A percentile compares a stretch with the other conserved stretches of the same genome.
Evolutionary conservation across 2,888 invertebrate genomes (phyloP).

Genomic region (Tridacna crocea): DNA sequence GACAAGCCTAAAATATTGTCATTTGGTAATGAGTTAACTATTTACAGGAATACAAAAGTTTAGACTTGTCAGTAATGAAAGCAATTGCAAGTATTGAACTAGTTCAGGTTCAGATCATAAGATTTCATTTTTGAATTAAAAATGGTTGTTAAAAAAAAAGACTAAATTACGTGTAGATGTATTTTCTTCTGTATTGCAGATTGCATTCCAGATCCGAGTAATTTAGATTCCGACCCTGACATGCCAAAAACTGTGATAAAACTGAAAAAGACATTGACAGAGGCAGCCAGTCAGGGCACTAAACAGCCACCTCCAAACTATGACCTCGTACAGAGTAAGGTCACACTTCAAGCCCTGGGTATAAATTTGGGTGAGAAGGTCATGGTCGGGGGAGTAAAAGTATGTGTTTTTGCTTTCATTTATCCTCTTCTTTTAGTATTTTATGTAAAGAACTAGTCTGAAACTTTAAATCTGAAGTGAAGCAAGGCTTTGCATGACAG

Average conservation of each 20-base stretch:
- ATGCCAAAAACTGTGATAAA: conserved; percentile 81
- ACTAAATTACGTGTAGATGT: too few relatives aligned
- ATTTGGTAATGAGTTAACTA: too few relatives aligned
- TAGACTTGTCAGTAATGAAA: too few relatives aligned
- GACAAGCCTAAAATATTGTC: too few relatives aligned
- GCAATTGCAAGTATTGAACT: too few relatives aligned
- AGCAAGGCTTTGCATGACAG: too few relatives aligned
- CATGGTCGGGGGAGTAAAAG: conserved; percentile 83
- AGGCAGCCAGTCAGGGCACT: conserved; percentile 73
- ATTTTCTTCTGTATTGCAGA: conserved; percentile 75
- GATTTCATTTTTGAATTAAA: too few relatives aligned
- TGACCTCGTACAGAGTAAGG: conserved; percentile 80
- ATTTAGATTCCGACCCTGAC: conserved; percentile 83
- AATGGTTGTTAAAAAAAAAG: too few relatives aligned
- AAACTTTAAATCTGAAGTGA: too few relatives aligned
- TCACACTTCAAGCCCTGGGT: conserved; percentile 84
- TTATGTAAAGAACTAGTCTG: too few relatives aligned
- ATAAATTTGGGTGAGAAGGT: conserved; percentile 84
- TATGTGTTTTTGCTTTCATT: conserved; percentile 42
- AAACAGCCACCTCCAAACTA: conserved; percentile 78
- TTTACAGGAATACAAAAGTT: too few relatives aligned
- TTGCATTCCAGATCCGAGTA: conserved; percentile 84
- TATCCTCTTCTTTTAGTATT: neutral
- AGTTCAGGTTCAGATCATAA: too few relatives aligned
- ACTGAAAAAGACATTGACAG: conserved; percentile 82